phyloP scores from a whole-genome alignment of 53 echinoderm and acorn worm species.

The Henricia sp. region DNA sequence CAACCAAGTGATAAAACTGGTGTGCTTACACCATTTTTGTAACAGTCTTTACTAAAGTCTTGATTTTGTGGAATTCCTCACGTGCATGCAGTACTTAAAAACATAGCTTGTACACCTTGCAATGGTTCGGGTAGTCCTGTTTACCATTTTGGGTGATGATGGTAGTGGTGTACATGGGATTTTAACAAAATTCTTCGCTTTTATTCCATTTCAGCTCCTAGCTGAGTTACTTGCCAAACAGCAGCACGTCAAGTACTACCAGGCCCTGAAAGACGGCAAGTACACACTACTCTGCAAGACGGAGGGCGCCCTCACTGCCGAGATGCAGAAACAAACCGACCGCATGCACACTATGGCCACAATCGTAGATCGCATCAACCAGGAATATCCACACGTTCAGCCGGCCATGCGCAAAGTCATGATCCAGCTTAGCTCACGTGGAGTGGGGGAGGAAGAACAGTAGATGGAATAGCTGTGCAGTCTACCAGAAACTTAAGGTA shows the following conservation, averaged over 20 bases:
- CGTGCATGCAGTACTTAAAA: too few species aligned
- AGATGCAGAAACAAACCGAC: constrained; percentile 95
- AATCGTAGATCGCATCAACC: constrained; percentile 88
- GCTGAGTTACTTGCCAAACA: constrained; percentile 82
- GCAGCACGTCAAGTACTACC: constrained; percentile 93
- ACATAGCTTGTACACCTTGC: too few species aligned
- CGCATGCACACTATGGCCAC: constrained; percentile 97
- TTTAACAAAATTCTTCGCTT: too few species aligned
- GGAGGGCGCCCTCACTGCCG: constrained; percentile 84
- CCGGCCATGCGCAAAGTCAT: constrained; percentile 89
- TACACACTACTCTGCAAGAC: constrained; percentile 97
- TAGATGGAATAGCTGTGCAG: constrained; percentile 47
- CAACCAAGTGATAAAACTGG: too few species aligned
- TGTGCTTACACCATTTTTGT: too few species aligned
- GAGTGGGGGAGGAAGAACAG: constrained; percentile 79
- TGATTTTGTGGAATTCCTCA: too few species aligned
- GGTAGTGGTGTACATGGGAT: too few species aligned
- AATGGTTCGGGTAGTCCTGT: too few species aligned
- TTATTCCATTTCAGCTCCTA: constrained; percentile 79
- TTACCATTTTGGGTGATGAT: too few species aligned
- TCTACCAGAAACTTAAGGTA: too few species aligned
- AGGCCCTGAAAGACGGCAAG: constrained; percentile 91
- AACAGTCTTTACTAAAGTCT: too few species aligned
- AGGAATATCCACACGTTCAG: constrained; percentile 97
- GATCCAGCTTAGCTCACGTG: constrained; percentile 80